Conservation (phyloP, 2,888 invertebrate species). For the Disparrhopalites patrizii region DNA sequence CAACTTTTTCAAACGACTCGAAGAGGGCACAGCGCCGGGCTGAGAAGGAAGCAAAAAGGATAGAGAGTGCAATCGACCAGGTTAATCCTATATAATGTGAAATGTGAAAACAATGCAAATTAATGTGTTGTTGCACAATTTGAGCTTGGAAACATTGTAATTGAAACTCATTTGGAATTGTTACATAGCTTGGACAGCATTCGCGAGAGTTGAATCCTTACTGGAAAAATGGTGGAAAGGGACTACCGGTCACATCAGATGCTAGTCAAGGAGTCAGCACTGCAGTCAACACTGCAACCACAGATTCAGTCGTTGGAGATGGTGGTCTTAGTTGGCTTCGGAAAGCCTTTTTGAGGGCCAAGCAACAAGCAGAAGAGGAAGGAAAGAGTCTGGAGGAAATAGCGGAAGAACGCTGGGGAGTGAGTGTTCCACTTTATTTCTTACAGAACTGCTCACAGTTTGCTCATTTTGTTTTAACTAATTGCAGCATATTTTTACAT, state of each 20-base stretch:
- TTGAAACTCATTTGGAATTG: not conserved
- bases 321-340: constrained; percentile 57
- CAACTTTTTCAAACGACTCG: constrained; percentile 41
- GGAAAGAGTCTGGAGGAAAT: constrained; percentile 57
- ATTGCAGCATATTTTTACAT: not conserved
- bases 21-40: constrained; percentile 34
- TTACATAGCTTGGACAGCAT: constrained; percentile 62
- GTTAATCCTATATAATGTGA: constrained; percentile 14
- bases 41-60: constrained; percentile 32
- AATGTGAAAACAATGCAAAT: not conserved
- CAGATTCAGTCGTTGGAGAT: constrained; percentile 54
- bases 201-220: constrained; percentile 81
- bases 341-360: constrained; percentile 57
- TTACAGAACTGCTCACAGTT: not conserved
- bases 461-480: not conserved
- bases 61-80: constrained; percentile 33
- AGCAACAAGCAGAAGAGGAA: constrained; percentile 58
- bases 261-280: constrained; percentile 34
- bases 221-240: constrained; percentile 85
- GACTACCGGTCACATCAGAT: too few species aligned
- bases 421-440: constrained; percentile 49
- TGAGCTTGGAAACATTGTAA: too few species aligned
- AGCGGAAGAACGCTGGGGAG: constrained; percentile 60
- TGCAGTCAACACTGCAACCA: not conserved
- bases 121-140: not conserved